Evolutionary conservation across 2,888 invertebrate genomes (phyloP).

Genomic region (Cataglyphis cursor): DNA sequence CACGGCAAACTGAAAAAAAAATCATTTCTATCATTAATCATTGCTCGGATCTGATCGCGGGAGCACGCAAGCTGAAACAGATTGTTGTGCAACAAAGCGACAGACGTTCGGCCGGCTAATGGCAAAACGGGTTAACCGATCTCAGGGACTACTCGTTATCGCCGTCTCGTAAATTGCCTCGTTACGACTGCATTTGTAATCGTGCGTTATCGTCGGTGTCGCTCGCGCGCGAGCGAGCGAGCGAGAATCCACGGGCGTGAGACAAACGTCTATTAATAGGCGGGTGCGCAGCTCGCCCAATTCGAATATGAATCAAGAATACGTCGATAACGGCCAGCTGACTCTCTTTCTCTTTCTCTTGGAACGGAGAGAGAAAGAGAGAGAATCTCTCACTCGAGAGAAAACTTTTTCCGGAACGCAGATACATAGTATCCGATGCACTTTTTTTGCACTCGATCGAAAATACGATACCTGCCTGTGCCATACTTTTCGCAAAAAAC

Average conservation of each 20-base stretch:
- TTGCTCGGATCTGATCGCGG: conserved; percentile 16
- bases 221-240: background rate
- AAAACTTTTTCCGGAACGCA: background rate
- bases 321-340: conserved; percentile 34
- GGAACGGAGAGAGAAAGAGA: background rate
- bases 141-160: conserved; percentile 46
- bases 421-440: background rate
- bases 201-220: conserved; percentile 25
- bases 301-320: conserved; percentile 46
- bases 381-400: background rate
- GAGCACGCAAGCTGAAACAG: conserved; percentile 28
- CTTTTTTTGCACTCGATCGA: conserved; percentile 12
- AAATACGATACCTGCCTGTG: conserved; percentile 12
- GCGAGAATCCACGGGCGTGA: conserved; percentile 40
- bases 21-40: conserved; percentile 41
- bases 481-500: background rate
- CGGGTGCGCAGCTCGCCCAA: conserved; percentile 34
- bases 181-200: conserved; percentile 50
- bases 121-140: conserved; percentile 46
- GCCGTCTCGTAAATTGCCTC: conserved; percentile 41
- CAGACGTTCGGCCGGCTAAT: conserved; percentile 25
- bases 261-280: conserved; percentile 63
- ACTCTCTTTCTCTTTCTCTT: background rate
- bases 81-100: conserved; percentile 40
- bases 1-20: conserved; percentile 17